Evolutionary conservation across 2,888 invertebrate species (phyloP), one percentile per base, ranked within the genome.

Genomic region (Mesoligia furuncula): DNA sequence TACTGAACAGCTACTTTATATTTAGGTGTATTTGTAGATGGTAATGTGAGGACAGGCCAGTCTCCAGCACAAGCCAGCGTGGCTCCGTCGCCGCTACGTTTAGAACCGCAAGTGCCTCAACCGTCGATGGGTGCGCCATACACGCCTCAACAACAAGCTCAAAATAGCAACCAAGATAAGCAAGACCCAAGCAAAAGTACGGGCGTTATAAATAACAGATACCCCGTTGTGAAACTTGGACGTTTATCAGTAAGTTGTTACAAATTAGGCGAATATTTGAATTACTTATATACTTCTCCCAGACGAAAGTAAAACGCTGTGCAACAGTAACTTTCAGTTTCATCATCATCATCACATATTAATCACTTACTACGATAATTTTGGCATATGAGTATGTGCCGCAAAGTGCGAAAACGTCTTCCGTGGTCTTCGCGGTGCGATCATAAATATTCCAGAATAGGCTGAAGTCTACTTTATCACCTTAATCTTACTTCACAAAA

Each of bases 61-160:
- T 97, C 97, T 64, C 97, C 97, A 79, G 97, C 97, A 39, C 97
- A 97, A 94, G 97, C 97, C 36, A 97, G 97, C 87, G 97, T 97
- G 77, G 97, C 97, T 59, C 97, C 97, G 39, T 96, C 97, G 64
- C 97, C 97, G 20, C 90, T 97, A 74, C 95, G 97, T 59, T 95
- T 95, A 82, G 97, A 97, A 91, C 96, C 96, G 6, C 96, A 96
- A 92, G 97, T 96, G 93, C 97, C 97, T 90, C 95, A 95, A 85
- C 95, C 97, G 57, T 95, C 95, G 6, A 96, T 96, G 96, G 96
- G 96, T 24, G 95, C 95, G 27, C 96, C 96, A 0, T 96, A 96
- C 81, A 93, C 95, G 31, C 92, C 93, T 0, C 90, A 90, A 6
- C 92, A 90, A 61, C 91, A 84, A 77, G 81, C 89, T 48, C 90